A percentile compares a stretch with the other conserved stretches of the same genome.
phyloP scores from a whole-genome alignment of 2,888 invertebrate species.

The Hypomecis atomaria region DNA sequence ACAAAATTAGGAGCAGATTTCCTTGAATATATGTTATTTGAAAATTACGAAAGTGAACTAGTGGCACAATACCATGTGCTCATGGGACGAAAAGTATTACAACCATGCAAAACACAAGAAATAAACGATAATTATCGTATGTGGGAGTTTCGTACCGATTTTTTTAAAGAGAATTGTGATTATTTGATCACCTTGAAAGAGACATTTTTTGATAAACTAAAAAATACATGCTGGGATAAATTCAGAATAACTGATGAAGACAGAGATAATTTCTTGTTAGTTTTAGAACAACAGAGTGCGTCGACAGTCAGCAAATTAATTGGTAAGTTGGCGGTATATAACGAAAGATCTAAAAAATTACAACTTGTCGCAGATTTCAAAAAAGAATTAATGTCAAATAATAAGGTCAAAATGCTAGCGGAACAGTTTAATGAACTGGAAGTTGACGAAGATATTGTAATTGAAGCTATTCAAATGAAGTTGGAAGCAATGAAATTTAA shows the following conservation, averaged over 20 bases:
- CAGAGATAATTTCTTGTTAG: neutral
- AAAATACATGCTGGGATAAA: slow-evolving; percentile 3
- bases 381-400: neutral
- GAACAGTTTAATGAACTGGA: slow-evolving; percentile 2
- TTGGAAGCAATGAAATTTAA: neutral
- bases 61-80: slow-evolving; percentile 4
- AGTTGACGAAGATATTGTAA: neutral
- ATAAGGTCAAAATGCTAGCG: neutral
- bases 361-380: neutral
- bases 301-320: slow-evolving; percentile 2
- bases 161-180: neutral
- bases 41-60: neutral
- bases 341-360: slow-evolving; percentile 1
- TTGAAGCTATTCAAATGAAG: neutral
- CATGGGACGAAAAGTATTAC: neutral
- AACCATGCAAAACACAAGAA: neutral
- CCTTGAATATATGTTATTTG: neutral
- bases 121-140: neutral
- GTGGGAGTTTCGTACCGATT: slow-evolving; percentile 2
- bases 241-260: neutral
- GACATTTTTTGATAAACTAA: neutral
- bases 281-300: neutral
- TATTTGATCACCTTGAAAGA: neutral
- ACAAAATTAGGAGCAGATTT: neutral
- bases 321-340: slow-evolving; percentile 1